Base-by-base conservation (phyloP, 2,888 invertebrate species). In the Agrenia bidenticulata region DNA sequence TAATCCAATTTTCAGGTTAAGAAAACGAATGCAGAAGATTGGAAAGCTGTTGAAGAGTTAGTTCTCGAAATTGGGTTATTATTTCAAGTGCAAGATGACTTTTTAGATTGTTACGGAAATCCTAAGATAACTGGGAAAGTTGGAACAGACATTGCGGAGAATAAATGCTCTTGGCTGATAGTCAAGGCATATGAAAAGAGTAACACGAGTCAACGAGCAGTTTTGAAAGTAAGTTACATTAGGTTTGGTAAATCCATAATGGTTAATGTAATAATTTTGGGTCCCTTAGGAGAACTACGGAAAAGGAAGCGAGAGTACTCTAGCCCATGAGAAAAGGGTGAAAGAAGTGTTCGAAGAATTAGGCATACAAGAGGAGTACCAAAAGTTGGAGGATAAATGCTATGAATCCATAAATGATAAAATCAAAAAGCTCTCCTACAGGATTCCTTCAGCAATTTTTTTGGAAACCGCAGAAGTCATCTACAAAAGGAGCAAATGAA, bases 151-250 rank as follows among this genome's bases (percentile, higher is more conserved):
- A 96, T 98, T 75, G 86, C 89, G 81, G 94, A 96, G 75, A 95
- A 95, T 27, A 98, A 97, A 81, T 97, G 97, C 81, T 88, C 94
- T 0, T 99, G 98, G 98, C 82, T 96, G 37, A 87, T 91, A 1
- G 91, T 94, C 1, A 89, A 92, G 1, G 95, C 95, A 9, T 82
- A 95, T 69, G 89, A 93, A 79, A 84, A 89, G 60, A 89, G 88
- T 19, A 37, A n/a, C n/a, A 15, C 27, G 5, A n/a, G 26, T 15
- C 55, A 55, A 17, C 24, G 24, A 55, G n/a, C 21, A n/a, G 17
- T 55, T 32, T 26, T 55, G 5, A 26, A 21, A 21, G 51, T 51
- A 24, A 13, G 51, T 15, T 17, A 45, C 5, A 45, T 17, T 45
- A 15, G 15, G 5, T 11, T 45, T 17, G 39, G 39, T 39, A 39